Evolutionary conservation across 2,113 vertebrate genomes (phyloP), one percentile per base, ranked within the genome.

Genomic region (Tauraco erythrolophus): DNA sequence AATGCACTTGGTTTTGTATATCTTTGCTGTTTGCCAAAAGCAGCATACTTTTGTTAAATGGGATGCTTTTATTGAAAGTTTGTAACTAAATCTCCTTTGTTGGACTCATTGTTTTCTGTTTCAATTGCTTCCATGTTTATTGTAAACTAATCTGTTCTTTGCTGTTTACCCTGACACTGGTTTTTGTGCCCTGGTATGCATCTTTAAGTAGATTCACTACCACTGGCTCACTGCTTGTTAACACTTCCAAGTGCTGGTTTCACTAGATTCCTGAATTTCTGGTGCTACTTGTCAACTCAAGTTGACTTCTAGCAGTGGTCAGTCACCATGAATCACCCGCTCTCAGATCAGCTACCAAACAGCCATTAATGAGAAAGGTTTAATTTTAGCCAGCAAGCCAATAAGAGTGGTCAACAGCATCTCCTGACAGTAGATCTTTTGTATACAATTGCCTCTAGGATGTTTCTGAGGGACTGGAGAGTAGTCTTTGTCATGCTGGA

Each of bases 81-180:
- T 76, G 48, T 91, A 88, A 78, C 72, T 92, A 68, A 77, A 91
- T 75, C 61, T 88, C 54, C 43, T 89, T 75, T 80, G 76, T 79
- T 2, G 0, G 57, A n/a, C 27, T 74, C 74, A 89, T 78, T 94
- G 80, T 91, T 92, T 95, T 94, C 95, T 54, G 18, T 41, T 62
- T 74, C 95, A 94, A 89, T 77, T 94, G 65, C 77, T 97, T 89
- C 86, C 83, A 95, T n/a, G 60, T 81, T 95, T 94, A 78, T 79
- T 91, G 72, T 84, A 91, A 89, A 87, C 65, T 80, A 89, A 79
- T 94, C 86, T 89, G 45, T 75, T 79, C 77, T 87, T 45, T 89
- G 60, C 72, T 96, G 83, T 92, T 96, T 97, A 96, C 61, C 19
- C 80, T 95, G 91, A 95, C 89, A 82, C 48, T 50, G 41, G 1